phyloP scores from a whole-genome alignment of 2,888 invertebrate genomes.

The Epistrophella euchroma region DNA sequence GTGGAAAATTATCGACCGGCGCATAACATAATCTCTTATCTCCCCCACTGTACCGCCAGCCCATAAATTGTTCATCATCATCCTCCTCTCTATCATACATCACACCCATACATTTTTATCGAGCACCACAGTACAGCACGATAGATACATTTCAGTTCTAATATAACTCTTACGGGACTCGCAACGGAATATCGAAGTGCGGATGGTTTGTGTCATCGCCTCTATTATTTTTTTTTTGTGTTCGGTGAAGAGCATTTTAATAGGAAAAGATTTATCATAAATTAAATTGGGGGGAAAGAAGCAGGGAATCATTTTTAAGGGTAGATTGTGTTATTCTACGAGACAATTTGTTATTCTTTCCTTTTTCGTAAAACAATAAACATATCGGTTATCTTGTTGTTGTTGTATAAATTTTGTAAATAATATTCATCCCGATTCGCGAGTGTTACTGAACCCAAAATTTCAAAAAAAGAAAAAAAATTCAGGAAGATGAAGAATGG shows the following conservation, averaged over 20 bases:
- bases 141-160: conserved; percentile 74
- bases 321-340: conserved; percentile 56
- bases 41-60: conserved; percentile 29
- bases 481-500: conserved; percentile 42
- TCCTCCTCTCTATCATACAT: conserved; percentile 21
- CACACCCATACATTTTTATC: conserved; percentile 56
- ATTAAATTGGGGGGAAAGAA: conserved; percentile 17
- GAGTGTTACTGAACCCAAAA: conserved; percentile 63
- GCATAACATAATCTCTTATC: conserved; percentile 38
- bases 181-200: conserved; percentile 34
- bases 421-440: conserved; percentile 34
- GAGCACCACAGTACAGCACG: conserved; percentile 1
- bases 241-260: conserved; percentile 25
- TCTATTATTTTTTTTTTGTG: not conserved
- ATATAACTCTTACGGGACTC: conserved; percentile 55
- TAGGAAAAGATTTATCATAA: conserved; percentile 44
- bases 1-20: conserved; percentile 69
- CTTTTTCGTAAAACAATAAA: conserved; percentile 58
- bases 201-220: conserved; percentile 37
- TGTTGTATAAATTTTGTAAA: conserved; percentile 35
- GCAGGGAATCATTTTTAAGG: conserved; percentile 54
- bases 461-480: conserved; percentile 9
- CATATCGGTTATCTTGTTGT: conserved; percentile 56
- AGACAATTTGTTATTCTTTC: conserved; percentile 61
- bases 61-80: conserved; percentile 20